Base-by-base conservation (phyloP, 2,113 vertebrate species). In the Ammodramus savannarum region DNA sequence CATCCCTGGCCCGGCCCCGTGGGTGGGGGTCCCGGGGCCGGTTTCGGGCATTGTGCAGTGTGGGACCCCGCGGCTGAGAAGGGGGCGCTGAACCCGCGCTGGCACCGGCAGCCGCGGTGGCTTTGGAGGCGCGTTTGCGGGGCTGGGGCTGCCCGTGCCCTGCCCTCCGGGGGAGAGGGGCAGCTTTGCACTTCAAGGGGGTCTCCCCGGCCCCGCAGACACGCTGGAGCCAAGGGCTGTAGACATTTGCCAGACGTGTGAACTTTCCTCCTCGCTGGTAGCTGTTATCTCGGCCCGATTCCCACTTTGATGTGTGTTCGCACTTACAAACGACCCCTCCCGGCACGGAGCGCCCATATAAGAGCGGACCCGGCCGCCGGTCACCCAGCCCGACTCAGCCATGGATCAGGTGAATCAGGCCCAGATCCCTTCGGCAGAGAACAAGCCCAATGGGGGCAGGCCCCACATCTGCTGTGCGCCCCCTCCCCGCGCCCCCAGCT, bases 291-390 rank as follows among this genome's bases (percentile, higher is more conserved):
- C 54, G 82, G 36, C 61, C 69, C 87, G 10, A 57, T 91, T 85
- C 90, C 58, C 75, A 84, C 95, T 97, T 97, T 97, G 97, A 97
- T 96, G 96, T 94, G 81, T 9, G 58, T 88, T 96, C 95, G 75
- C 97, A 93, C 97, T 89, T 95, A 85, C 73, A 59, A 87, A 91
- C 54, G 46, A 90, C 84, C 43, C 34, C 32, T n/a, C 36, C 77
- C 32, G 55, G 77, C 59, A 68, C 20, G 21, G 23, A 81, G 62
- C 2, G 16, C 39, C 26, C 74, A 14, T 96, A 91, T 92, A 95
- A 96, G 85, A 69, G 32, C 1, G 3, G 46, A 27, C 8, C 12
- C 52, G 34, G 3, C 14, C 16, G 7, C 1, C 7, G 16, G 3
- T 7, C 3, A 8, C 6, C 20, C 39, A 76, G 38, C 11, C 4